phyloP scores from a whole-genome alignment of 2,113 vertebrate species.

The Mirza zaza region DNA sequence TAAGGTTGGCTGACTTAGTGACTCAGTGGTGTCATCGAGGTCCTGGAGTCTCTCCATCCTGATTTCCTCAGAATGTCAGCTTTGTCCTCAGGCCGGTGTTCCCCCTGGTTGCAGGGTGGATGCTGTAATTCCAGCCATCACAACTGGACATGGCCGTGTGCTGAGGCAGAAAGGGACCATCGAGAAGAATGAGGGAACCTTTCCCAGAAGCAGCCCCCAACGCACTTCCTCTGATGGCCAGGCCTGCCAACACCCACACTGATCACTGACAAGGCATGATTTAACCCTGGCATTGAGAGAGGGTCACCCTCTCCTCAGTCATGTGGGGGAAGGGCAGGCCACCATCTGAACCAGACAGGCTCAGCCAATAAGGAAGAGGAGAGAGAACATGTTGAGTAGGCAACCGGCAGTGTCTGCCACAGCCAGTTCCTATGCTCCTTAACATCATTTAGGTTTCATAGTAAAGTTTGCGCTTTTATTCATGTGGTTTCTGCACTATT shows the following conservation, averaged over 20 bases:
- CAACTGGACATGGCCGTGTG: neutral
- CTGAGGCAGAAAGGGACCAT: neutral
- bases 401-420: rapidly evolving
- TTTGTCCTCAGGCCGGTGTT: neutral
- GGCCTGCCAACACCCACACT: neutral
- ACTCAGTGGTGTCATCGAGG: neutral
- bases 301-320: neutral
- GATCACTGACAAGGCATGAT: neutral
- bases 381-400: neutral
- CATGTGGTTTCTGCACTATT: neutral
- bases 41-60: neutral
- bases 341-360: neutral
- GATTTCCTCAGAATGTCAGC: neutral
- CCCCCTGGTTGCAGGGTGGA: neutral
- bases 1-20: neutral
- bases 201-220: neutral
- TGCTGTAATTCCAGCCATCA: neutral
- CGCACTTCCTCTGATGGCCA: neutral
- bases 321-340: neutral
- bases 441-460: neutral
- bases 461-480: neutral
- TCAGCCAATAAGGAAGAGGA: neutral
- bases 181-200: neutral
- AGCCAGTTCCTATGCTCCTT: neutral
- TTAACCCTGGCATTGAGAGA: neutral